A percentile compares a stretch with the other conserved stretches of the same genome.
Evolutionary conservation across 2,797 vertebrate genomes (phyloP).

Genomic region (Telmatherina bonti): DNA sequence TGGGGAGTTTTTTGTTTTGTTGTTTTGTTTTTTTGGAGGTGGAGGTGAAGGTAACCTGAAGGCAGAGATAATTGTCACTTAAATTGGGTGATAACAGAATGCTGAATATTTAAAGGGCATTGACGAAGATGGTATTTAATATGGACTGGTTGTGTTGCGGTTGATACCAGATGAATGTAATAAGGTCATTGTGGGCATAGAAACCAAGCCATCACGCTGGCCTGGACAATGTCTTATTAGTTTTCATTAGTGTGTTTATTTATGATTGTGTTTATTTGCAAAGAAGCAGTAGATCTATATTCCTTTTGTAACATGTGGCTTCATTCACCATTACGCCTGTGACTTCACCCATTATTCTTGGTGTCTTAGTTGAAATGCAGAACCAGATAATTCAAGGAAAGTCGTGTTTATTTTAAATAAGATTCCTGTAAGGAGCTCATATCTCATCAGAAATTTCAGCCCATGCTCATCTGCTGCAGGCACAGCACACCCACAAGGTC

Average conservation of each 20-base stretch:
- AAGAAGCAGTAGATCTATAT: background rate
- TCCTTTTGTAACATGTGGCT: background rate
- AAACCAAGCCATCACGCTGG: constrained; percentile 1
- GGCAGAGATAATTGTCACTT: background rate
- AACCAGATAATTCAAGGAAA: background rate
- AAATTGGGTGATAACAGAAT: background rate
- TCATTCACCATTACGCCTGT: background rate
- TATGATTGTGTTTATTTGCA: background rate
- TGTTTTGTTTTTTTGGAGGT: background rate
- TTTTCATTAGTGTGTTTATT: background rate
- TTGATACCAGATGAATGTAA: background rate
- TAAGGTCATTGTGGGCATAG: background rate
- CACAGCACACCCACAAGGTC: background rate
- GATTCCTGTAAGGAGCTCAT: background rate
- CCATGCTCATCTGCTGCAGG: background rate
- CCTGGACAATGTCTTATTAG: background rate
- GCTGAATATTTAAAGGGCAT: background rate
- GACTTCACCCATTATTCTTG: background rate
- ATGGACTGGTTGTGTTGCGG: background rate
- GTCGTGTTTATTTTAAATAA: background rate
- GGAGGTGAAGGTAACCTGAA: background rate
- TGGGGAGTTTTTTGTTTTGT: background rate
- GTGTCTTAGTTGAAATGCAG: background rate
- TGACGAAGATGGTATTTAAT: background rate
- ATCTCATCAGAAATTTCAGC: background rate